A percentile compares a stretch with the other conserved stretches of the same genome.
Conservation (phyloP, 1,140 invertebrate genomes). For the Hyposmocoma kahamanoa region DNA sequence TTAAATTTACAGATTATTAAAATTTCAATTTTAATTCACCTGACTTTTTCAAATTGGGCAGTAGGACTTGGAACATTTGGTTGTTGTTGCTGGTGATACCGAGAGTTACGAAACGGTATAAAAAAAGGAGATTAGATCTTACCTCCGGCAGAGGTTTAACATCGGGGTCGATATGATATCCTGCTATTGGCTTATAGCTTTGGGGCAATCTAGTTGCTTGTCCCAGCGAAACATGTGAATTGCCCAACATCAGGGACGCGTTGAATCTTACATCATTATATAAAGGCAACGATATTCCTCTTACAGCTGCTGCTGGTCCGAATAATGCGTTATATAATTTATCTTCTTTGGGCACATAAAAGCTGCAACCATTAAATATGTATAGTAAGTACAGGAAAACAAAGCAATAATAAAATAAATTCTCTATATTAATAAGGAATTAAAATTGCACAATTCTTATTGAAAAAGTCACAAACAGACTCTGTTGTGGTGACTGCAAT, state of each 20-base stretch:
- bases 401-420: no score
- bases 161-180: constrained; percentile 30
- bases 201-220: constrained; percentile 22
- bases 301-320: constrained; percentile 11
- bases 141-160: constrained; percentile 23
- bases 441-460: no score
- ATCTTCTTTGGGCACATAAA: not conserved
- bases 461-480: no score
- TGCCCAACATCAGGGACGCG: constrained; percentile 27
- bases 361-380: not conserved
- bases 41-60: no score
- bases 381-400: no score
- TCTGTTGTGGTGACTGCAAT: no score
- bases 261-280: constrained; percentile 25
- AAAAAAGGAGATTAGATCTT: constrained; percentile 7
- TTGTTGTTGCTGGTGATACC: no score
- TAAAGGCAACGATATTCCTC: constrained; percentile 16
- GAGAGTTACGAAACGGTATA: no score
- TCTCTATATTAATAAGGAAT: no score
- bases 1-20: no score
- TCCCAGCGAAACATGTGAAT: constrained; percentile 29
- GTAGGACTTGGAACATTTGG: no score
- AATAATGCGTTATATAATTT: constrained; percentile 17
- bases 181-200: constrained; percentile 29
- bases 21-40: no score